Base-by-base conservation (phyloP, 2,797 vertebrate species). In the Halcyon leucocephala region DNA sequence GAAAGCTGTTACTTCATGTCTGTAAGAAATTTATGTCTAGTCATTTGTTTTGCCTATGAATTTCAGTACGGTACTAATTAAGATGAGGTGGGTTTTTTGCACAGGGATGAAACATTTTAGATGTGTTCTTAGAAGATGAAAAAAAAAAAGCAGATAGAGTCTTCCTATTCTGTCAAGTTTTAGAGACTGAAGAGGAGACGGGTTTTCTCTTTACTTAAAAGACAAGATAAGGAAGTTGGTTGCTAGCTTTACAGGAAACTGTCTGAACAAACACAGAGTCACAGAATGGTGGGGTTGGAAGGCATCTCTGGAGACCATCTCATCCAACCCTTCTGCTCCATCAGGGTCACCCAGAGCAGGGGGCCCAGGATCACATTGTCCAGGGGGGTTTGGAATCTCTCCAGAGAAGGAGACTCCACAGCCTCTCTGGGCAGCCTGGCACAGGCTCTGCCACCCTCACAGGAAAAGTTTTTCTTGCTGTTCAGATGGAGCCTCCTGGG, bases 21-120 rank as follows among this genome's bases (percentile, higher is more conserved):
- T 91, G 87, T 70, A 94, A 69, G 41, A 89, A 72, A n/a, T 60
- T 70, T 71, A 25, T 67, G 77, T 57, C 33, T 57, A 66, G 66
- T 35, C 4, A 9, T 94, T 82, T 85, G 60, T 66, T 83, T 80
- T 80, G 67, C 72, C 57, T 52, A 2, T 54, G 46, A 90, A 31
- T 70, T 35, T 35, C 57, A 49, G 26, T 44, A 28, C 77, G 92
- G 28, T 64, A n/a, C 55, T 82, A 62, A 73, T 89, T 62, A 89
- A 64, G 44, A 51, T 0, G 0, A 8, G 18, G 41, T 7, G 42
- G 3, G 4, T 41, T 52, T 64, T 44, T 80, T 90, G 62, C 14
- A 79, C 35, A 51, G 10, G 0, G 3, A 20, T 90, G 12, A 14
- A 69, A 49, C 1, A 1, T 33, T 62, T 66, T 29, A 41, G 41